Base-by-base conservation (phyloP, 2,797 vertebrate species). In the Hozukius guyotensis region DNA sequence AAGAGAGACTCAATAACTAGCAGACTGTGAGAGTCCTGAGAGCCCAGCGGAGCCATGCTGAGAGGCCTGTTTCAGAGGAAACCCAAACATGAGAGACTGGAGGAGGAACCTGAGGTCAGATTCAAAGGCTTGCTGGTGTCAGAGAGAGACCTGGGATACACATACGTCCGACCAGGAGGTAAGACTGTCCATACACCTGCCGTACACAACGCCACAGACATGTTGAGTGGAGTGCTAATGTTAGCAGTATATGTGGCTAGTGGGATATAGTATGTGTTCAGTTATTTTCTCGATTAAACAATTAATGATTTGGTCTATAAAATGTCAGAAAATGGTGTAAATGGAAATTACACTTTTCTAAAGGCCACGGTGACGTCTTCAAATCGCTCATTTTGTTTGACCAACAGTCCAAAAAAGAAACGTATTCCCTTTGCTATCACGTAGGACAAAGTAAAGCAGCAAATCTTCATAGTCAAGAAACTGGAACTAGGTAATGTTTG, bases 101-200 rank as follows among this genome's bases (percentile, higher is more conserved):
- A 97, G 29, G 95, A 93, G 18, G 96, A 97, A 72, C 90, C 95
- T 0, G 96, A 98, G 31, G 83, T 91, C 10, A 95, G 95, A 84
- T 98, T 96, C 80, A 98, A 96, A 89, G 98, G 98, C 59, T 97
- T 95, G 63, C 73, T 97, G 92, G 96, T 98, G 84, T 96, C 96
- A 0, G 97, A 99, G 95, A 95, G 84, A 79, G 96, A 97, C 68
- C 95, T 99, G 72, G 96, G 94, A 82, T 98, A 96, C 75, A 96
- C 95, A 59, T 97, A 97, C 62, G 93, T 97, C 76, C 95, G 89
- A 72, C 97, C 97, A 22, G 97, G 97, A 97, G 98, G 98, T 99
- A 97, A 97, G 97, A 63, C 59, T 20, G 42, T 68, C 38, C 5
- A 5, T 20, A 29, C 49, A 67, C 46, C 53, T 65, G 52, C 46